These are phyloP conservation scores for Chironomus riparius DNA, from an alignment of 2,888 invertebrate genomes.

Conservation along the genomic window DNA sequence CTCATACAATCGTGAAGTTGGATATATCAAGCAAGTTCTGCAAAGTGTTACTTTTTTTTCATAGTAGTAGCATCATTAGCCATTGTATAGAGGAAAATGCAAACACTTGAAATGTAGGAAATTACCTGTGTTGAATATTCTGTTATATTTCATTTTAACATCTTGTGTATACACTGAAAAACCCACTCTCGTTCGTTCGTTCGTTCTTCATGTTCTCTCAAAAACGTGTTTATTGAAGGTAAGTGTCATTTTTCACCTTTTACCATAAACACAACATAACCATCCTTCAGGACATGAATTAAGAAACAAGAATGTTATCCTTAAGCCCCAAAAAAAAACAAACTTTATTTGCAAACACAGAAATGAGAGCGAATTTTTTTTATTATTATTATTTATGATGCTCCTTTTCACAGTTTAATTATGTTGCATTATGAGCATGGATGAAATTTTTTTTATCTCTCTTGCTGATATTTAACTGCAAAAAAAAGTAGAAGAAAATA, in stretches of 20 bases:
- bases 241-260: constrained; percentile 4
- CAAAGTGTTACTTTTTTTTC: too few species aligned
- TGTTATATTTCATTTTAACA: not conserved
- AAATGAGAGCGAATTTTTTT: not conserved
- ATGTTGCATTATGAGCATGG: constrained; percentile 12
- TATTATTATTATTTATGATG: not conserved
- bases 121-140: too few species aligned
- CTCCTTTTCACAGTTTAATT: constrained; percentile 11
- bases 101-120: too few species aligned
- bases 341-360: not conserved
- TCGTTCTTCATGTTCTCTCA: not conserved
- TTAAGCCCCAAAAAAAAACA: not conserved
- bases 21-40: too few species aligned
- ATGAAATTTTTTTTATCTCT: not conserved
- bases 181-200: not conserved
- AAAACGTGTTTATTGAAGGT: constrained; percentile 6
- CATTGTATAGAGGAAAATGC: too few species aligned
- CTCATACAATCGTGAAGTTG: too few species aligned
- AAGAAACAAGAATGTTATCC: too few species aligned
- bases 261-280: not conserved
- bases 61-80: too few species aligned
- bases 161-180: not conserved
- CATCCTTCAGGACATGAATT: too few species aligned
- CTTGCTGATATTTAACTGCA: not conserved
- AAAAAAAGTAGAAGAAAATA: too few species aligned